Conservation (phyloP, 2,888 invertebrate species). For the Crematogaster levior region DNA sequence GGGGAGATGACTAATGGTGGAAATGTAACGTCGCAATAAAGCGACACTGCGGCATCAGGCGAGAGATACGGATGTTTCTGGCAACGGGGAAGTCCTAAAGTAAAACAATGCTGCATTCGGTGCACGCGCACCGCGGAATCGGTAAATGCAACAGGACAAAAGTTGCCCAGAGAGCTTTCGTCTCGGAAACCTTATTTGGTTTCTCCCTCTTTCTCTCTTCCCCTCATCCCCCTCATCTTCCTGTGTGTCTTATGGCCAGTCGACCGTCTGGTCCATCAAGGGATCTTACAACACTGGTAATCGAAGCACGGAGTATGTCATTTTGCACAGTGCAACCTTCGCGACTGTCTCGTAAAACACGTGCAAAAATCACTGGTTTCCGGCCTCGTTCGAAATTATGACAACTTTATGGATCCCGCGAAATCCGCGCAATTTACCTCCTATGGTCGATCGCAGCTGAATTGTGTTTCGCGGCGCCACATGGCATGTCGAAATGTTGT, state of each 20-base stretch:
- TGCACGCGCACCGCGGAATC: constrained; percentile 2
- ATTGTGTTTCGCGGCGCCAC: not conserved
- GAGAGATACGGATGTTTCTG: constrained; percentile 8
- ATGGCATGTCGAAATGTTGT: not conserved
- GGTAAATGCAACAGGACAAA: not conserved
- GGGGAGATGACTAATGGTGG: constrained; percentile 16
- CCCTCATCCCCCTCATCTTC: not conserved
- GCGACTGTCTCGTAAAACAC: not conserved
- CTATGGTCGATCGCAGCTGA: not conserved
- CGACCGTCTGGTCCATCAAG: not conserved
- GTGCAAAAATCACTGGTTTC: constrained; percentile 2
- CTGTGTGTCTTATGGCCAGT: no score
- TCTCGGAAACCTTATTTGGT: not conserved
- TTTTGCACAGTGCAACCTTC: not conserved
- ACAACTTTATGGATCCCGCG: not conserved
- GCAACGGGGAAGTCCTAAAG: not conserved
- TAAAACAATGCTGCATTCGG: constrained; percentile 18
- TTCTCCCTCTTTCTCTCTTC: not conserved
- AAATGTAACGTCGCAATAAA: constrained; percentile 28
- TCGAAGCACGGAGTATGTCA: not conserved
- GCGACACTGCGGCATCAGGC: not conserved
- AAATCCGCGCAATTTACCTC: not conserved
- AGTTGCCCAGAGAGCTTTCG: not conserved
- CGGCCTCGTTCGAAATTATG: not conserved
- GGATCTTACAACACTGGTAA: not conserved